These are phyloP conservation scores for Euplexia lucipara DNA, from an alignment of 2,888 invertebrate genomes.

Conservation along the genomic window DNA sequence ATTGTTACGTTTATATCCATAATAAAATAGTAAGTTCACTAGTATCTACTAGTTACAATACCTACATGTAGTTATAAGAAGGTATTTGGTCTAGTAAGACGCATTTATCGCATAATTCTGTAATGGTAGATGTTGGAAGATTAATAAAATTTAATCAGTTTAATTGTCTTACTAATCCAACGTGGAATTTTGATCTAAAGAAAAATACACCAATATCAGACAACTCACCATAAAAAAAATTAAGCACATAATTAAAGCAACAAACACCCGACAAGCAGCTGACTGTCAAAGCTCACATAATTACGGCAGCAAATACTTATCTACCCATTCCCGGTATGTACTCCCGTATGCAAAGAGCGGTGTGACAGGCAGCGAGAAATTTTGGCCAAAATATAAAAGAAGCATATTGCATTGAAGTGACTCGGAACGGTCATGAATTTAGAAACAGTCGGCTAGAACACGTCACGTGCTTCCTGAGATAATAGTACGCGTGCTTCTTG, in stretches of 20 bases:
- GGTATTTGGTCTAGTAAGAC: too few species aligned
- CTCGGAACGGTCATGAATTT: constrained; percentile 68
- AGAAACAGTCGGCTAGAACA: constrained; percentile 63
- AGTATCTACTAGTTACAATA: too few species aligned
- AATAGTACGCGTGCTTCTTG: constrained; percentile 63
- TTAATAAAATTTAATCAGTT: neutral
- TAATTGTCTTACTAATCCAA: neutral
- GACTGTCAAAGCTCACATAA: constrained; percentile 73
- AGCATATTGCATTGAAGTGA: constrained; percentile 60
- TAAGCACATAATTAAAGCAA: constrained; percentile 45
- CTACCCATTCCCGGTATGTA: constrained; percentile 71
- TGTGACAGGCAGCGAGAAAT: constrained; percentile 55
- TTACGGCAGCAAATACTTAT: constrained; percentile 78
- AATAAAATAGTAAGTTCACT: constrained; percentile 1
- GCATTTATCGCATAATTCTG: too few species aligned
- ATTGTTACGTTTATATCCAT: neutral
- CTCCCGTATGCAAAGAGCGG: constrained; percentile 70
- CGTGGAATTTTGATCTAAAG: neutral
- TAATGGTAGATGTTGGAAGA: too few species aligned
- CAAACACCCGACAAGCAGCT: constrained; percentile 61
- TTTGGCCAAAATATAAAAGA: constrained; percentile 63
- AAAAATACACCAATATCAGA: neutral
- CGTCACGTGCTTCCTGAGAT: constrained; percentile 66
- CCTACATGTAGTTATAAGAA: too few species aligned
- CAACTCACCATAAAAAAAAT: constrained; percentile 47